Evolutionary conservation across 2,113 vertebrate genomes (phyloP), one percentile per base, ranked within the genome.

Genomic region (Caretta caretta): DNA sequence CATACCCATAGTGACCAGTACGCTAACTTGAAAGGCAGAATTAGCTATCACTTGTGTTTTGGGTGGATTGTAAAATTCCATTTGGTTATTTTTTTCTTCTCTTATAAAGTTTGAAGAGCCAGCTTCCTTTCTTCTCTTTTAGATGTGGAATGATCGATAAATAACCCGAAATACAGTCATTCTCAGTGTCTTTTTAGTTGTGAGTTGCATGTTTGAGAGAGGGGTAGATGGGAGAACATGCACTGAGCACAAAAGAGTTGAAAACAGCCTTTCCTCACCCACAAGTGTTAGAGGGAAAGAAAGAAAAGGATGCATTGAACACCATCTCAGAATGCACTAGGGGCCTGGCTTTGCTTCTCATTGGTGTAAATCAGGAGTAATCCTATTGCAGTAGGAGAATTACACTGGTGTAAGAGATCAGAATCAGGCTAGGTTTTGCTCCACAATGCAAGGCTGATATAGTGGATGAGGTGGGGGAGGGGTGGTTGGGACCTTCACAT

Each of bases 161-260:
- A 89, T 93, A 95, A 80, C 8, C 78, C 57, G 80, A 91, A 97
- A 88, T 29, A 87, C 80, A 84, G 57, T 56, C 84, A 25, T 88
- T 54, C 89, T 89, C 85, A 91, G 78, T 57, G 38, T 51, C 87
- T 78, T 88, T 89, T 89, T 69, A 92, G 84, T 92, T 49, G 81
- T 42, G 69, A 92, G 51, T 19, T 90, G 57, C 1, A 31, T 9
- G 11, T 75, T 87, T 91, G 51, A 5, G 46, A 8, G 35, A 75
- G 86, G 8, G 83, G 48, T 29, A 89, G 72, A 82, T 51, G 51
- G 3, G 82, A 56, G 62, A 91, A 56, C 17, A 72, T 48, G 90
- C 93, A 80, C 1, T 57, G 31, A 90, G 22, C 31, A 89, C 13
- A 84, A 51, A 87, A 96, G 11, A 19, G 13, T 27, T 79, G 24